Evolutionary conservation across 2,113 vertebrate genomes (phyloP), one percentile per base, ranked within the genome.

Genomic region (Thamnaconus septentrionalis): DNA sequence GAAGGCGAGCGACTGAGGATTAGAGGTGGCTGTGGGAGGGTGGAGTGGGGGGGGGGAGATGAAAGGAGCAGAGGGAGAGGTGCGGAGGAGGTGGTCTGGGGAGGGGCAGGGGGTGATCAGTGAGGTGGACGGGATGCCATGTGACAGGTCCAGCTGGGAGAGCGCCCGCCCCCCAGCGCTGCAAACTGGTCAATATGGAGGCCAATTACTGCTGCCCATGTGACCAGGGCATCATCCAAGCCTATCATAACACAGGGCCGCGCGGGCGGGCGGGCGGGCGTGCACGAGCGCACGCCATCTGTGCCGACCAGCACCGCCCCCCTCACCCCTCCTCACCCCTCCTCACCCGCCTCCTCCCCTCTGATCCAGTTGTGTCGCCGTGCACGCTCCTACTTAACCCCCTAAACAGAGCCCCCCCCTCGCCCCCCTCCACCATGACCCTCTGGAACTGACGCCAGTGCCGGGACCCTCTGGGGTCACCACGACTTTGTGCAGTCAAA

Each of bases 111-210:
- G 85, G 84, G 83, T 79, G 86, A 87, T 89, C 88, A 90, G 80
- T 87, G 90, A 90, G 86, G 80, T 90, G 86, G 80, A 90, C 72
- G 78, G 66, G 69, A 91, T 89, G 83, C 87, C 84, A 84, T 90
- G 76, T 90, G 90, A 91, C 90, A 88, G 88, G 83, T 89, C 89
- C 90, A 91, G 90, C 89, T 91, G 90, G 90, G 89, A 91, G 82
- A 79, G 78, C 49, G 85, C 85, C 87, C 83, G 78, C 88, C 87
- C 87, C 85, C 86, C 76, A 90, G 88, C 85, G 76, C 87, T 82
- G 87, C 88, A 90, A 90, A 89, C 90, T 90, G 88, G 89, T 91
- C 90, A 92, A 90, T 92, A 91, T 91, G 88, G 88, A 88, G 89
- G 85, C 88, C 89, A 92, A 91, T 92, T 91, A 91, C 86, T 89